Conservation (phyloP, 2,797 vertebrate genomes). For the Helarctos malayanus region DNA sequence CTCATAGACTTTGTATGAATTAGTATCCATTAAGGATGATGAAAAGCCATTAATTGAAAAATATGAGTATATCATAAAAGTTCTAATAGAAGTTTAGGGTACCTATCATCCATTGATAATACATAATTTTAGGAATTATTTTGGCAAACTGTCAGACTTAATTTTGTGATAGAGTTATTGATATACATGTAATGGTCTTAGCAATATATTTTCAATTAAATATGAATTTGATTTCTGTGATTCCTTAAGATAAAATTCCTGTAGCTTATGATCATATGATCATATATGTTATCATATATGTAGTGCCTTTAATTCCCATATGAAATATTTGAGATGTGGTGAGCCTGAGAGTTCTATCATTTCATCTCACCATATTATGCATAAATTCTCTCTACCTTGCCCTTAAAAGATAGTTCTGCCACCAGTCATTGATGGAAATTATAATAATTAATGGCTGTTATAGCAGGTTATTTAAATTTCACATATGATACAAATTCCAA, state of each 20-base stretch:
- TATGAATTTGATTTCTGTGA: background rate
- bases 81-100: background rate
- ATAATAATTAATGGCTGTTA: background rate
- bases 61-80: background rate
- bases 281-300: background rate
- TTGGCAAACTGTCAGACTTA: background rate
- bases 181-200: background rate
- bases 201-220: background rate
- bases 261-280: background rate
- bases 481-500: background rate
- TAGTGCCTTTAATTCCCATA: background rate
- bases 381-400: background rate
- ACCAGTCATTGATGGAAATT: background rate
- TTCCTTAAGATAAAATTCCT: background rate
- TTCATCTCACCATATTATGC: background rate
- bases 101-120: background rate
- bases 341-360: background rate
- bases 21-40: background rate
- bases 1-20: background rate
- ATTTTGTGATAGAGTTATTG: background rate
- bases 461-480: background rate
- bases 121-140: background rate
- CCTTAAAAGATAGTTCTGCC: background rate
- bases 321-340: background rate
- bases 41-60: background rate